Percentiles rank a stretch among this genome's conserved stretches.
Conservation (phyloP, 2,888 invertebrate species). For the Lasioglossum villosulum region DNA sequence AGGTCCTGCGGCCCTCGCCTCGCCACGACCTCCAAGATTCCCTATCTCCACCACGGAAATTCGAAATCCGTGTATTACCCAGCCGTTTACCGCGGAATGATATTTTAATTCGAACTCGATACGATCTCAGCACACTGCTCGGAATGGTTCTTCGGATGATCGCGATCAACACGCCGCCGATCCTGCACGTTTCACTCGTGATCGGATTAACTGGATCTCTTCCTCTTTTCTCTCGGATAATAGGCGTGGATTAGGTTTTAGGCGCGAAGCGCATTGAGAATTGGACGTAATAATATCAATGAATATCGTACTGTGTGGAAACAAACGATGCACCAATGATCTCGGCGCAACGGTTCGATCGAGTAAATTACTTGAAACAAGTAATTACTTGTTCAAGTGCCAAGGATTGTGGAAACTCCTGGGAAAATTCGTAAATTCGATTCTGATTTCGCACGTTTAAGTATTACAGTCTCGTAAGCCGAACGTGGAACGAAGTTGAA, state of each 20-base stretch:
- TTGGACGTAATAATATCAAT: too few species aligned
- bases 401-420: background rate
- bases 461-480: background rate
- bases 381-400: too few species aligned
- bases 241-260: too few species aligned
- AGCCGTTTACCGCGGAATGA: slow-evolving; percentile 41
- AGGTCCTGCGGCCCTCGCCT: slow-evolving; percentile 22
- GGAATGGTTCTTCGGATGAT: background rate
- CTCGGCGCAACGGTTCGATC: too few species aligned
- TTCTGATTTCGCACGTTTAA: too few species aligned
- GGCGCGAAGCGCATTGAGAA: too few species aligned
- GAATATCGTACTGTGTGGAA: too few species aligned
- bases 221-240: too few species aligned
- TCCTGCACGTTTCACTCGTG: background rate
- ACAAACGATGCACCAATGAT: too few species aligned
- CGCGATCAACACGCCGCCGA: background rate
- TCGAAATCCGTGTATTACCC: slow-evolving; percentile 50
- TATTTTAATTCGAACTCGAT: slow-evolving; percentile 54
- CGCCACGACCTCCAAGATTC: slow-evolving; percentile 30
- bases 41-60: slow-evolving; percentile 49
- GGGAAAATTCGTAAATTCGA: background rate
- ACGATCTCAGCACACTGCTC: slow-evolving; percentile 5
- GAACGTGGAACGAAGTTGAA: background rate
- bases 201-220: background rate
- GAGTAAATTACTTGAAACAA: too few species aligned